Percentiles rank a stretch among this genome's conserved stretches.
phyloP scores from a whole-genome alignment of 2,113 vertebrate species.

The Anolis carolinensis region DNA sequence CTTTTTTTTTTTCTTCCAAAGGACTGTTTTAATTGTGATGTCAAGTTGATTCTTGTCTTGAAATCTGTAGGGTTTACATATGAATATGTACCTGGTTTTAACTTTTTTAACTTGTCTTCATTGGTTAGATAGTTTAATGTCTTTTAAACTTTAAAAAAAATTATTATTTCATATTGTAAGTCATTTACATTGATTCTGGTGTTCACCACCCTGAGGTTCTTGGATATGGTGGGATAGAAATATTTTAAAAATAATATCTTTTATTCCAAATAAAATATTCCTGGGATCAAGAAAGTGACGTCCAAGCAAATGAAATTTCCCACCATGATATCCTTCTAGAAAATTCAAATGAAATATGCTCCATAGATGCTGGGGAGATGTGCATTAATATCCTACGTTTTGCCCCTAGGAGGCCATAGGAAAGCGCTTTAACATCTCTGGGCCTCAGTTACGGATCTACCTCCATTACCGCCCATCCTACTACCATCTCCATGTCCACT shows the following conservation, averaged over 20 bases:
- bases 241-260: too few relatives aligned
- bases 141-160: too few relatives aligned
- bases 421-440: slow-evolving; percentile 73
- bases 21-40: too few relatives aligned
- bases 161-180: too few relatives aligned
- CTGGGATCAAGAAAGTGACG: not conserved
- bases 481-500: slow-evolving; percentile 93
- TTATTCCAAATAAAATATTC: not conserved
- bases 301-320: not conserved
- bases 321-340: accelerated
- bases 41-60: not conserved
- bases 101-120: too few relatives aligned
- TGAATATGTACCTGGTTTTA: not conserved
- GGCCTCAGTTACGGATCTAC: slow-evolving; percentile 83
- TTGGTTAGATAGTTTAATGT: too few relatives aligned
- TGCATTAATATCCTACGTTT: not conserved
- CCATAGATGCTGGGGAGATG: not conserved
- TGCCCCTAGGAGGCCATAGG: slow-evolving; percentile 79
- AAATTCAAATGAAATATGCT: slow-evolving; percentile 45
- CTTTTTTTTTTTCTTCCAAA: not conserved
- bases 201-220: too few relatives aligned
- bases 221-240: too few relatives aligned
- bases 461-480: slow-evolving; percentile 97
- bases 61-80: too few relatives aligned
- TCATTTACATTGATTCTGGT: too few relatives aligned